Base-by-base conservation (phyloP, 2,113 vertebrate genomes). In the Talpa occidentalis region DNA sequence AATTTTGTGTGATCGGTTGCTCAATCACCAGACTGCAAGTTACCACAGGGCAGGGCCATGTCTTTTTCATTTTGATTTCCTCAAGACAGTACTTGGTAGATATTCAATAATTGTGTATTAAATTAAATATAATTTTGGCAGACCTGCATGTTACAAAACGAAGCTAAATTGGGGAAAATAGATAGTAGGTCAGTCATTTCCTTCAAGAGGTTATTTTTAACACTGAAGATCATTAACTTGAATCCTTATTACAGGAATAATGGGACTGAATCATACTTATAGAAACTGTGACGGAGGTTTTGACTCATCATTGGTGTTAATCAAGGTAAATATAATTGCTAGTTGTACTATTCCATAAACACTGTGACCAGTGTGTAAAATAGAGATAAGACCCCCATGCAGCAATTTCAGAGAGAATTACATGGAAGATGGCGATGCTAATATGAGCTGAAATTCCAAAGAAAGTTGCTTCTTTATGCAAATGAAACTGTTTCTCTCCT, bases 141-240 rank as follows among this genome's bases (percentile, higher is more conserved):
- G 82, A 70, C 44, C 59, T 85, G 44, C 3, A 32, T 74, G 85
- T 72, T 49, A 88, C 59, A 66, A 42, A 78, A 90, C 87, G 62
- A 88, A 67, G 54, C 69, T 42, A 83, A 87, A 67, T 77, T 76
- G 54, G 35, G 62, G 79, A 78, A 93, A 95, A 90, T 49, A 37
- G 69, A 59, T 42, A 32, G 81, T 11, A 22, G 78, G 56, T 69
- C 91, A 52, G 80, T 64, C 83, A 87, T 85, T 96, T 93, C 77
- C 87, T 96, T 95, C 59, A 54, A 70, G 59, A 67, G 35, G 88
- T 94, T 97, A 96, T 96, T 97, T 96, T 96, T 92, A 84, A 90
- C 80, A 52, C n/a, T 10, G 22, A 77, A 64, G n/a, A 66, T 94
- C 93, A 89, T 97, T 93, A 89, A 84, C 60, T 83, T 35, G 62